These are phyloP conservation scores for Salminus brasiliensis DNA, from an alignment of 2,113 vertebrate genomes.

Conservation along the genomic window DNA sequence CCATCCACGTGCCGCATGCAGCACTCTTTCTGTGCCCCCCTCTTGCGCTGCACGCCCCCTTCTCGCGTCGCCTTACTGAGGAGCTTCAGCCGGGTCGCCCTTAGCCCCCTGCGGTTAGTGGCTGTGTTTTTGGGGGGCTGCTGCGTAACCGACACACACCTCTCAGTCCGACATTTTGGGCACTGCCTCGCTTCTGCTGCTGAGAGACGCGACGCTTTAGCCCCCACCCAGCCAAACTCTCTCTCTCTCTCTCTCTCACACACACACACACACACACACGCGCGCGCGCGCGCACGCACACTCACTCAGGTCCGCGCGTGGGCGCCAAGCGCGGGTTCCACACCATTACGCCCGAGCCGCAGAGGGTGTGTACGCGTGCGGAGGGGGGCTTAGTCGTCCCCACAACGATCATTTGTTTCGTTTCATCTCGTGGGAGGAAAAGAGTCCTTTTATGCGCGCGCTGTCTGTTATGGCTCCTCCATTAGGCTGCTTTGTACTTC, in stretches of 20 bases:
- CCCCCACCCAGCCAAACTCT: neutral
- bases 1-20: neutral
- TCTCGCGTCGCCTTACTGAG: neutral
- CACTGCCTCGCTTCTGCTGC: constrained; percentile 45
- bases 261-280: neutral
- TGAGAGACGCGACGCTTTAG: constrained; percentile 42
- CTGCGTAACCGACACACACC: neutral
- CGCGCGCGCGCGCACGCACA: too few species aligned
- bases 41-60: too few species aligned
- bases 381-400: constrained; percentile 62
- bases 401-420: constrained; percentile 48
- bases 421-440: constrained; percentile 46
- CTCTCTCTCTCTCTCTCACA: neutral
- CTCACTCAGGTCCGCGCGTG: constrained; percentile 54
- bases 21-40: neutral
- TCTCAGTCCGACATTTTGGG: constrained; percentile 43
- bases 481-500: constrained; percentile 60
- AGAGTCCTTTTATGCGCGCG: constrained; percentile 73
- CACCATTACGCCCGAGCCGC: constrained; percentile 69
- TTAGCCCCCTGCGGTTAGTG: neutral
- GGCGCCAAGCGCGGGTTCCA: constrained; percentile 64
- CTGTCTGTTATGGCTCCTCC: constrained; percentile 69
- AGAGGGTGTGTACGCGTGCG: constrained; percentile 31
- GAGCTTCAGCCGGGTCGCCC: neutral
- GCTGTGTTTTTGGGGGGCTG: neutral